Base-by-base conservation (phyloP, 2,888 invertebrate genomes). In the Cepaea hortensis region DNA sequence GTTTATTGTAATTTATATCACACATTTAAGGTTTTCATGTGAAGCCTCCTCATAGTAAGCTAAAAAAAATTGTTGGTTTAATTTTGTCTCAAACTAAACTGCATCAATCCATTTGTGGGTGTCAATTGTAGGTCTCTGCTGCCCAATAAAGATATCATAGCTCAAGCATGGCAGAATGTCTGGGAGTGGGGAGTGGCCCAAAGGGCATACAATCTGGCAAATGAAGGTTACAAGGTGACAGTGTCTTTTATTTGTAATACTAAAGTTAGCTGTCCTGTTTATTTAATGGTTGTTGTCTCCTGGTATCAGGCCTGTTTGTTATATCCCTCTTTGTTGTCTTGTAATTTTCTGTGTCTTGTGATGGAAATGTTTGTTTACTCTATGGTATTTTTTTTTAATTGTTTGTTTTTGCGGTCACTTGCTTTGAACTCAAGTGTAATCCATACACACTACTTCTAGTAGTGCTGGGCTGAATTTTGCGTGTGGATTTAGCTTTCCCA, bases 181-280 rank as follows among this genome's bases (percentile, higher is more conserved):
- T 92, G 91, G 91, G 92, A 93, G 85, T 89, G 89, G 87, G 90
- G 91, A 1, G 84, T 88, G 3, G 90, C 91, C 1, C 86, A 89
- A 65, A 85, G 92, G 18, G 91, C 93, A 9, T 90, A 92, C 82
- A 87, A 89, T 23, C 88, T 93, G 70, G 94, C 93, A 20, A 93
- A 94, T 80, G 88, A 85, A 9, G 93, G 91, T 3, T 93, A 92
- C 86, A 93, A 93, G 93, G 93, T 93, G 83, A 72, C 5, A 68
- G n/a, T 18, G 20, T 18, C n/a, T 68, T 68, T 15, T 9, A 1
- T 68, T 68, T 65, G 9, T 18, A 13, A 13, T 3, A 65, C 2
- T 9, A 13, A 13, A 1, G 9, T 18, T 13, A 13, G 18, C 18
- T 65, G 0, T 18, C 65, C 18, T 68, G 68, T 20, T n/a, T 68